Conservation (phyloP, 2,113 vertebrate genomes). For the Mirza zaza region DNA sequence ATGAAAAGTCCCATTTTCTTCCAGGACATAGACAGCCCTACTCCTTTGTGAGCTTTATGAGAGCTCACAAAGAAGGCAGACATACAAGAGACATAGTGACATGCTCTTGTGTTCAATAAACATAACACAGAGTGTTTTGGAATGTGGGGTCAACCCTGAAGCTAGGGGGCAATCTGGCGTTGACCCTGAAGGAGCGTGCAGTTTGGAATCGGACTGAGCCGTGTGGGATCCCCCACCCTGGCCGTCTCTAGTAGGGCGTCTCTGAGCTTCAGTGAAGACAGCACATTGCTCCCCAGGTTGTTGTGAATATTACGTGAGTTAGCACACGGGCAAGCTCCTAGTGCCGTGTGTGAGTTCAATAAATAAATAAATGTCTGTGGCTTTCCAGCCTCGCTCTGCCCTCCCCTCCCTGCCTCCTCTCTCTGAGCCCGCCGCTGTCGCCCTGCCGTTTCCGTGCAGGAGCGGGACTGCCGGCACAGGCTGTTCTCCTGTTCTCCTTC, state of each 20-base stretch:
- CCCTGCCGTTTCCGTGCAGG: background rate
- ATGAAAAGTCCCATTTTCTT: background rate
- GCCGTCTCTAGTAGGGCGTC: background rate
- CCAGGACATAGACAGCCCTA: background rate
- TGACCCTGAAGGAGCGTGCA: background rate
- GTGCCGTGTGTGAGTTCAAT: background rate
- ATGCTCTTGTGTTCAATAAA: background rate
- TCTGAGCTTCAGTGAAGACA: background rate
- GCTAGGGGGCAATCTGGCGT: background rate
- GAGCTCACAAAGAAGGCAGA: background rate
- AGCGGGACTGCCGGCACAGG: background rate
- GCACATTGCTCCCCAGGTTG: accelerated
- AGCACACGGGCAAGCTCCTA: background rate
- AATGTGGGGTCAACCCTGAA: background rate
- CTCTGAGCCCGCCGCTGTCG: accelerated
- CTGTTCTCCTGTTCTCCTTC: background rate
- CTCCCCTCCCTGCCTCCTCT: background rate
- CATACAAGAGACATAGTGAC: background rate
- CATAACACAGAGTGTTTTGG: background rate
- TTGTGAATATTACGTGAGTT: background rate
- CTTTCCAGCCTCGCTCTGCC: background rate
- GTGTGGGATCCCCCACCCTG: background rate
- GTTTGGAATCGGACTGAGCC: no score
- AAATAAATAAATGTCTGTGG: background rate
- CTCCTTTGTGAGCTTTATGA: background rate